These are phyloP conservation scores for Tenthredo distinguenda DNA, from an alignment of 2,888 invertebrate genomes.

Conservation along the genomic window DNA sequence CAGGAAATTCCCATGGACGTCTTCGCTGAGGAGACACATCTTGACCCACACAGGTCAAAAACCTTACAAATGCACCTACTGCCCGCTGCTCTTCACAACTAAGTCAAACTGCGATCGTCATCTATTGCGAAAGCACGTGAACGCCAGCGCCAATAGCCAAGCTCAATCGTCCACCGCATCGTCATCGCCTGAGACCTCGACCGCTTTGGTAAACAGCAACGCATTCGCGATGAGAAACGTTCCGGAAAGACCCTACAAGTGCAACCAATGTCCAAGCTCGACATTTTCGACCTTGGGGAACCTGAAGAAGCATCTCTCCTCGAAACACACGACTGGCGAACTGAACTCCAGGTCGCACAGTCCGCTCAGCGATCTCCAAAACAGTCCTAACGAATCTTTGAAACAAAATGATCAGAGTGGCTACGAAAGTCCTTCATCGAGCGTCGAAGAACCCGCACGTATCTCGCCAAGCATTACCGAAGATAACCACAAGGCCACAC, in stretches of 20 bases:
- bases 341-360: conserved; percentile 67
- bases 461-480: conserved; percentile 72
- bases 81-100: conserved; percentile 96
- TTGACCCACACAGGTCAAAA: conserved; percentile 98
- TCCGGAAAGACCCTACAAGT: conserved; percentile 89
- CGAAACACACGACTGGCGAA: conserved; percentile 81
- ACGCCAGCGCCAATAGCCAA: conserved; percentile 74
- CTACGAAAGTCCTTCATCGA: conserved; percentile 75
- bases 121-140: conserved; percentile 91
- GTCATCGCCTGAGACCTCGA: conserved; percentile 71
- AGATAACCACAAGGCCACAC: conserved; percentile 58
- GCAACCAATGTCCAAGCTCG: conserved; percentile 89
- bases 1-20: conserved; percentile 98
- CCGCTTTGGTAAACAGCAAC: conserved; percentile 75
- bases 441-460: conserved; percentile 67
- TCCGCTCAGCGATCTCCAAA: conserved; percentile 70
- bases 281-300: conserved; percentile 91
- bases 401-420: conserved; percentile 74
- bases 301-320: conserved; percentile 87
- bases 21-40: conserved; percentile 96
- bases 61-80: conserved; percentile 96
- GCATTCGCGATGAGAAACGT: conserved; percentile 83
- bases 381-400: conserved; percentile 65
- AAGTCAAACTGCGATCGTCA: conserved; percentile 99
- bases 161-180: conserved; percentile 64